A percentile compares a stretch with the other conserved stretches of the same genome.
phyloP scores from a whole-genome alignment of 2,113 vertebrate species.

The Cyprinodon variegatus region DNA sequence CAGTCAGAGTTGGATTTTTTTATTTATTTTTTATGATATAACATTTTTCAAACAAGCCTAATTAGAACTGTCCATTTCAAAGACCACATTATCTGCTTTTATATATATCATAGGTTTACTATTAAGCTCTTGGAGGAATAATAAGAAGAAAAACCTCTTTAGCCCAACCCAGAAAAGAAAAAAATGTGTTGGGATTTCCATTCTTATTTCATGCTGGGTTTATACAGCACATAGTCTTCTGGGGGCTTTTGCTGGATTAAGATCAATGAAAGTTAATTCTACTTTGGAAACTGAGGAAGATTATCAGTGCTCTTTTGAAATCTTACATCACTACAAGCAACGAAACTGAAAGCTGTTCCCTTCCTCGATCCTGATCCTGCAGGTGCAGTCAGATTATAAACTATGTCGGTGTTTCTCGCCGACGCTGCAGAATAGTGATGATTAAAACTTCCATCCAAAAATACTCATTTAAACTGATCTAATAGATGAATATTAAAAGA shows the following conservation, averaged over 20 bases:
- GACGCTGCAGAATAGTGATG: not conserved
- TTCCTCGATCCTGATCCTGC: slow-evolving; percentile 3
- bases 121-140: slow-evolving; percentile 27
- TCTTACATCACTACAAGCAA: not conserved
- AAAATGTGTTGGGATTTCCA: slow-evolving; percentile 38
- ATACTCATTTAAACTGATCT: not conserved
- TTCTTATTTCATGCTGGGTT: slow-evolving; percentile 49
- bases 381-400: not conserved
- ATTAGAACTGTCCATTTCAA: slow-evolving; percentile 33
- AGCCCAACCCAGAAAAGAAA: slow-evolving; percentile 60
- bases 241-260: slow-evolving; percentile 41
- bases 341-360: not conserved
- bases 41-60: slow-evolving; percentile 22
- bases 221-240: slow-evolving; percentile 22
- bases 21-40: too few species aligned
- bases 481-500: not conserved
- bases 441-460: not conserved
- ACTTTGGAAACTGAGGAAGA: slow-evolving; percentile 24
- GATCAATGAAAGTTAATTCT: slow-evolving; percentile 27
- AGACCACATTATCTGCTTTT: slow-evolving; percentile 30
- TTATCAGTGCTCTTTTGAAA: slow-evolving; percentile 19
- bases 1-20: too few species aligned
- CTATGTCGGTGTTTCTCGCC: not conserved
- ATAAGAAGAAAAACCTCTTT: slow-evolving; percentile 44
- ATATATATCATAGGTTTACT: slow-evolving; percentile 16